These are phyloP conservation scores for Argentina silus DNA, from an alignment of 2,797 vertebrate genomes.

Conservation along the genomic window DNA sequence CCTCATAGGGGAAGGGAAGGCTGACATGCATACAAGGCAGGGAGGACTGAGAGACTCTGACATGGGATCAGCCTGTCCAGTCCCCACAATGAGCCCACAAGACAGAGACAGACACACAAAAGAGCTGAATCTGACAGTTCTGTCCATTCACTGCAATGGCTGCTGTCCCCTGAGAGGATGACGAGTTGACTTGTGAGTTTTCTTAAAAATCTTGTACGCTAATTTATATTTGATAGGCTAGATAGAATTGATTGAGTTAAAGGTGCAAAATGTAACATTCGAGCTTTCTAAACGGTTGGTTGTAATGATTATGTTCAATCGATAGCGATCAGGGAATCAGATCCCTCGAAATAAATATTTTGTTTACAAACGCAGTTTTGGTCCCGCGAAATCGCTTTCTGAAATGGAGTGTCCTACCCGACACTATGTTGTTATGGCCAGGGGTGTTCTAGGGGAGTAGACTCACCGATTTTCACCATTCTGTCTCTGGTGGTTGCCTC, in stretches of 20 bases:
- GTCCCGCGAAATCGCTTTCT: too few relatives aligned
- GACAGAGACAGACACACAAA: constrained; percentile 67
- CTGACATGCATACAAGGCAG: constrained; percentile 67
- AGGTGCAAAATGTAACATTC: too few relatives aligned
- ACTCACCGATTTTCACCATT: too few relatives aligned
- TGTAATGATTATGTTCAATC: too few relatives aligned
- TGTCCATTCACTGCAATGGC: constrained; percentile 55
- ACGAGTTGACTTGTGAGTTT: constrained; percentile 41
- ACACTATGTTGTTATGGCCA: too few relatives aligned
- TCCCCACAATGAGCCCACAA: constrained; percentile 67
- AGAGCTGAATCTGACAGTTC: constrained; percentile 66
- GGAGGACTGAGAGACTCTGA: constrained; percentile 50
- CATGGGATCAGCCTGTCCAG: constrained; percentile 66
- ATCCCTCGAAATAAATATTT: too few relatives aligned
- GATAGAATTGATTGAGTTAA: not conserved
- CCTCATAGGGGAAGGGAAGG: constrained; percentile 42
- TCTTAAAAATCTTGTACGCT: constrained; percentile 49
- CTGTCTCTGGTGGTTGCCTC: too few relatives aligned
- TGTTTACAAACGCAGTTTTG: too few relatives aligned
- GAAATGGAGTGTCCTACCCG: too few relatives aligned
- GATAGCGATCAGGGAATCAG: too few relatives aligned
- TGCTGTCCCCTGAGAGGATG: constrained; percentile 61
- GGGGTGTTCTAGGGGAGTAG: too few relatives aligned
- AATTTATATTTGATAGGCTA: constrained; percentile 39
- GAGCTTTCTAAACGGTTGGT: not conserved